phyloP scores from a whole-genome alignment of 2,113 vertebrate genomes.

The Peucedramus taeniatus region DNA sequence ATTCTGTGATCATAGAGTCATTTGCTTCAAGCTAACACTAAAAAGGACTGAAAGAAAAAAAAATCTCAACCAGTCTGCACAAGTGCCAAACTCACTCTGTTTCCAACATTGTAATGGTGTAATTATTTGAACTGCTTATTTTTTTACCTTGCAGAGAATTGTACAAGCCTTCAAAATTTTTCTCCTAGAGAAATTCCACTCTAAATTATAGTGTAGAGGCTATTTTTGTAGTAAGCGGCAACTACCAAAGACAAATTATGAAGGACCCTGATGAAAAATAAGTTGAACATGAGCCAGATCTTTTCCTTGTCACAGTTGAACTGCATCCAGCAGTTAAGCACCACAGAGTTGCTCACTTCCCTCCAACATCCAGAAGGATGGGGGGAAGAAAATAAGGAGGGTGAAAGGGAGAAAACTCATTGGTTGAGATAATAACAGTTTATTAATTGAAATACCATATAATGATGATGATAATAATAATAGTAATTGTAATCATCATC shows the following conservation, averaged over 20 bases:
- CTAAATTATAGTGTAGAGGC: not conserved
- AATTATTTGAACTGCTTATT: not conserved
- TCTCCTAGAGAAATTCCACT: not conserved
- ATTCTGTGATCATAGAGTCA: not conserved
- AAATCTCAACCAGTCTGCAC: not conserved
- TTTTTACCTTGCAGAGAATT: not conserved
- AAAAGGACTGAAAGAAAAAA: not conserved
- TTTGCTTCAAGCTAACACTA: not conserved
- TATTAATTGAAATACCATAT: not conserved
- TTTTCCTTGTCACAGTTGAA: not conserved
- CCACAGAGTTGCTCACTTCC: not conserved
- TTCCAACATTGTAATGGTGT: not conserved
- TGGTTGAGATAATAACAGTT: not conserved
- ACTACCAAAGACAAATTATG: not conserved
- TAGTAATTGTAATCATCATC: too few species aligned
- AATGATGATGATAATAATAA: fast-evolving
- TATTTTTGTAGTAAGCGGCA: not conserved
- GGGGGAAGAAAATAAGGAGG: not conserved
- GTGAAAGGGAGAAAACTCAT: not conserved
- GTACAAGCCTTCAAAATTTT: not conserved
- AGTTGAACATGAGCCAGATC: not conserved
- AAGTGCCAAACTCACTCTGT: not conserved
- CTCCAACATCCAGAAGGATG: not conserved
- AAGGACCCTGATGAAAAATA: not conserved
- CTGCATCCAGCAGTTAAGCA: not conserved